Percentiles rank a stretch among this genome's conserved stretches.
These are phyloP conservation scores for Plumapathes pennacea DNA, from an alignment of 92 coral and sea anemone genomes.

Conservation along the genomic window DNA sequence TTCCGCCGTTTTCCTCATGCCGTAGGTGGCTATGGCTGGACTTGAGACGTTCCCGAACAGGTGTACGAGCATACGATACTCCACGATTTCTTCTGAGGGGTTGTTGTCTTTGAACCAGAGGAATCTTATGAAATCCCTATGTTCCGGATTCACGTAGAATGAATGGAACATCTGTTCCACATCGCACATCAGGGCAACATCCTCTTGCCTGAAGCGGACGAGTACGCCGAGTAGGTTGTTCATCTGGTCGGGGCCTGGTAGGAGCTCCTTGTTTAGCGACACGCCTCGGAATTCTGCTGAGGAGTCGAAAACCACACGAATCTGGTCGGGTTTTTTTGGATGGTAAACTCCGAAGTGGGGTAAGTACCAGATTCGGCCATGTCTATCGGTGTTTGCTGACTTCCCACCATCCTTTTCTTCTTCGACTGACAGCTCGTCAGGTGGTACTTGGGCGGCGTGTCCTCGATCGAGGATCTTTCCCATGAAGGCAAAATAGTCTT, in stretches of 20 bases:
- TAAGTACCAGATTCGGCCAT: constrained; percentile 5
- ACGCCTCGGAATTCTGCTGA: constrained; percentile 8
- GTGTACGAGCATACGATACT: constrained; percentile 32
- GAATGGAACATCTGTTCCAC: constrained; percentile 41
- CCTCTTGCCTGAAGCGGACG: constrained; percentile 2
- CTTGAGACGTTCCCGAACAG: constrained; percentile 26
- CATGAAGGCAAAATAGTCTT: background rate
- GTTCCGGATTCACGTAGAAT: constrained; percentile 7
- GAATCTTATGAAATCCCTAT: constrained; percentile 14
- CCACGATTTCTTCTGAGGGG: constrained; percentile 14
- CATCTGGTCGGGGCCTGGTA: constrained; percentile 22
- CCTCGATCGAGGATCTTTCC: background rate
- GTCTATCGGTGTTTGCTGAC: background rate
- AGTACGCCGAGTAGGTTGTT: constrained; percentile 11
- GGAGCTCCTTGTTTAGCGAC: constrained; percentile 9
- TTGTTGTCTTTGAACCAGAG: constrained; percentile 29
- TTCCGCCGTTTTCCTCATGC: constrained; percentile 11
- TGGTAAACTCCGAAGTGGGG: constrained; percentile 20
- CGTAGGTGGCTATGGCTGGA: constrained; percentile 32
- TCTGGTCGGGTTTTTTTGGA: constrained; percentile 12
- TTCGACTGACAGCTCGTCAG: background rate
- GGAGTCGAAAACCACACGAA: constrained; percentile 15
- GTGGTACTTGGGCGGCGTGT: constrained; percentile 4
- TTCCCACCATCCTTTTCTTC: too few species aligned
- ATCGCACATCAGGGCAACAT: constrained; percentile 25